Evolutionary conservation across 1,140 invertebrate genomes (phyloP).

Genomic region (Triops cancriformis): DNA sequence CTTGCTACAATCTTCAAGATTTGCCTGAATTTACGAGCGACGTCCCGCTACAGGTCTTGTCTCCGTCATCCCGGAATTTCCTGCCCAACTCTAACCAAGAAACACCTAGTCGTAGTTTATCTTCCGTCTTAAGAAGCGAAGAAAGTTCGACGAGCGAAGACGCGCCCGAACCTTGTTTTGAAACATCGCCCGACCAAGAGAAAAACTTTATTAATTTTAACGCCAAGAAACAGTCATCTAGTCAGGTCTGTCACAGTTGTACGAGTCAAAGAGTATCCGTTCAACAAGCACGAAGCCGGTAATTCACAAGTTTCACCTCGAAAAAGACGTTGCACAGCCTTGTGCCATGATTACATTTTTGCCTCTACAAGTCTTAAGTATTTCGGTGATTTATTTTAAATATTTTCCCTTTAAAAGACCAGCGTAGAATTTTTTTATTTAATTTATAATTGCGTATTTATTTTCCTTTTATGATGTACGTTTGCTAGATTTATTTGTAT

Average conservation of each 20-base stretch:
- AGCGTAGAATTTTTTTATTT: no score
- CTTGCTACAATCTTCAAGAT: slow-evolving; percentile 4
- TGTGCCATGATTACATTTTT: no score
- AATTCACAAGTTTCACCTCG: background rate
- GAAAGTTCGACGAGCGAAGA: background rate
- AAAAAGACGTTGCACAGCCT: no score
- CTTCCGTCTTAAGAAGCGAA: background rate
- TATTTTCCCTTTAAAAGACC: no score
- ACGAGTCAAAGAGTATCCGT: background rate
- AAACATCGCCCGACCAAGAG: background rate
- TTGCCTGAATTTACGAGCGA: background rate
- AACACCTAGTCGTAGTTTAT: background rate
- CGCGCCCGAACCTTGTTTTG: background rate
- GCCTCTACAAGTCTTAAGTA: no score
- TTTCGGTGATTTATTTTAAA: no score
- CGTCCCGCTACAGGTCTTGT: background rate
- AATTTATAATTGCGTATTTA: no score
- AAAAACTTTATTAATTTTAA: background rate
- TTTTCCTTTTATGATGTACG: no score
- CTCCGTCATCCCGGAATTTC: background rate
- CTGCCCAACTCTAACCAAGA: background rate
- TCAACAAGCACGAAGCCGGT: background rate
- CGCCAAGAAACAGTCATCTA: background rate
- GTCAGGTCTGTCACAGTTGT: background rate
- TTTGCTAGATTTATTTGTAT: no score